These are phyloP conservation scores for Ictalurus punctatus DNA, from an alignment of 2,113 vertebrate species.

Conservation along the genomic window DNA sequence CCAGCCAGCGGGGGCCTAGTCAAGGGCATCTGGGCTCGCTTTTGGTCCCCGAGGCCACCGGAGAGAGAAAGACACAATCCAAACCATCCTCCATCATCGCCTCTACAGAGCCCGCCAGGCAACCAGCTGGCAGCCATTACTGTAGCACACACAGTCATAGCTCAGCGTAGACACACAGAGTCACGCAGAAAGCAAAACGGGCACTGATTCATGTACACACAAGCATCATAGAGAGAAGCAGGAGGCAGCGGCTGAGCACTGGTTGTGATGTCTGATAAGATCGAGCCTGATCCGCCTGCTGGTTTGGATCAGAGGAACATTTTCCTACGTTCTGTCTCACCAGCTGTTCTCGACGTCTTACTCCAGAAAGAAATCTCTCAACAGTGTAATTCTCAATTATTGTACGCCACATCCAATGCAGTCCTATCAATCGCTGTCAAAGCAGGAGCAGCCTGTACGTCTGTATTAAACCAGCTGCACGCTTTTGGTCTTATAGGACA, in stretches of 20 bases:
- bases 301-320: slow-evolving; percentile 27
- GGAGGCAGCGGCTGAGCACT: neutral
- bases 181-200: neutral
- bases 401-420: neutral
- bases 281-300: slow-evolving; percentile 17
- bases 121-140: slow-evolving; percentile 48
- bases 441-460: neutral
- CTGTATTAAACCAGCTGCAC: neutral
- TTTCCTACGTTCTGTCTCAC: slow-evolving; percentile 15
- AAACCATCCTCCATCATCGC: slow-evolving; percentile 37
- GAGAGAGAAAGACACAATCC: slow-evolving; percentile 28
- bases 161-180: neutral
- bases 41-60: slow-evolving; percentile 30
- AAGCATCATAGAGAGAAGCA: neutral
- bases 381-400: slow-evolving; percentile 18
- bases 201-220: neutral
- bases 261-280: neutral
- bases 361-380: slow-evolving; percentile 16
- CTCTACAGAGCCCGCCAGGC: slow-evolving; percentile 35
- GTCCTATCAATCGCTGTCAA: slow-evolving; percentile 16
- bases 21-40: slow-evolving; percentile 32
- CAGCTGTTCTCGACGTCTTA: slow-evolving; percentile 6
- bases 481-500: neutral
- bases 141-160: neutral
- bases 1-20: slow-evolving; percentile 46